Evolutionary conservation across 2,888 invertebrate species (phyloP).

Genomic region (Stenodema calcarata): DNA sequence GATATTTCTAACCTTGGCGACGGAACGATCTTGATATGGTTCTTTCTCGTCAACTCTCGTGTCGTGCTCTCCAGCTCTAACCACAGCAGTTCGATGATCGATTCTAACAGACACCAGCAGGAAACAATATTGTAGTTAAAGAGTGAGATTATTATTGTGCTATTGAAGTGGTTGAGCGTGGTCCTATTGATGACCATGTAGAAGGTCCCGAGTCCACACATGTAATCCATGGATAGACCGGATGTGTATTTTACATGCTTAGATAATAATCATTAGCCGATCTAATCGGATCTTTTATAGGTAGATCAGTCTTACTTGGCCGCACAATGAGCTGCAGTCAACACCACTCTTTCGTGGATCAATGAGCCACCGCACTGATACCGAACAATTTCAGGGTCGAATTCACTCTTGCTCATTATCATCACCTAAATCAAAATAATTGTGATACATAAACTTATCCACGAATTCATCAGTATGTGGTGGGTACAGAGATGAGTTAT

Average conservation of each 20-base stretch:
- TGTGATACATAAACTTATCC: too few species aligned
- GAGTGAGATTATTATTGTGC: too few species aligned
- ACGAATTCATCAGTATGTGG: too few species aligned
- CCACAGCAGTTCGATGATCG: slow-evolving; percentile 59
- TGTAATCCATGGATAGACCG: too few species aligned
- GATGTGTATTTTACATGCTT: too few species aligned
- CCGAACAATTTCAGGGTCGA: slow-evolving; percentile 65
- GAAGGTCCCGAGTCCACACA: too few species aligned
- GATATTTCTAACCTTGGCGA: slow-evolving; percentile 56
- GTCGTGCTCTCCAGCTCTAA: slow-evolving; percentile 84
- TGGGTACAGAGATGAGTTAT: too few species aligned
- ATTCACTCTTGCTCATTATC: slow-evolving; percentile 66
- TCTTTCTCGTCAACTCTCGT: slow-evolving; percentile 76
- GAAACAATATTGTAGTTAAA: too few species aligned
- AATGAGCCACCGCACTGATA: slow-evolving; percentile 83
- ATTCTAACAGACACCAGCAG: too few species aligned
- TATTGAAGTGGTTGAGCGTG: too few species aligned
- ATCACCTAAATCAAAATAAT: slow-evolving; percentile 64
- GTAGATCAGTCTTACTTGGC: slow-evolving; percentile 63
- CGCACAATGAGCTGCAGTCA: slow-evolving; percentile 84
- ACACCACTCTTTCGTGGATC: slow-evolving; percentile 75
- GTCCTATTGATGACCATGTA: too few species aligned
- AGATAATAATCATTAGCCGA: background rate
- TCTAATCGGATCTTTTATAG: slow-evolving; percentile 30
- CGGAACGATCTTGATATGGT: slow-evolving; percentile 71